Evolutionary conservation across 2,797 vertebrate species (phyloP), one percentile per base, ranked within the genome.

Genomic region (Eidolon dupreanum): DNA sequence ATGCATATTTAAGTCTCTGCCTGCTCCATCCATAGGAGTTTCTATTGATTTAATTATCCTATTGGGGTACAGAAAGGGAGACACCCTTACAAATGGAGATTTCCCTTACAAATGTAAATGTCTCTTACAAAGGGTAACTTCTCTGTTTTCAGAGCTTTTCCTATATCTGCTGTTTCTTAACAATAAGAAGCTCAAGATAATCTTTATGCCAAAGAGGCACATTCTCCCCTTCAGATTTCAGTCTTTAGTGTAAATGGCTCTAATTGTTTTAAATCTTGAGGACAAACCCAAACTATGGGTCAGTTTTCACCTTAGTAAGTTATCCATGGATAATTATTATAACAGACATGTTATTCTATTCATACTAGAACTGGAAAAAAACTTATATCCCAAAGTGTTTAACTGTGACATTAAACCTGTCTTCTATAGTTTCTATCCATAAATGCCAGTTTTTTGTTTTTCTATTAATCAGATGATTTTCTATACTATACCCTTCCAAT

Each of bases 391-490:
- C 41, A 71, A 86, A 92, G 33, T 84, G 26, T 38, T 53, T 75
- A 87, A 88, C 16, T 70, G 15, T 92, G 33, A 59, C 13, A 92
- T 89, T 51, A 78, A 31, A 83, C 31, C 53, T 33, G 12, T 68
- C 19, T 92, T 86, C 65, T 36, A 65, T 8, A 59, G 85, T 87
- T 26, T 92, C 41, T 83, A 46, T 55, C 33, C 31, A 53, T 75
- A 81, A 87, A 75, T 75, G 38, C 20, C 5, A 88, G 43, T 51
- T 74, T 86, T 68, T 33, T 73, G 9, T 71, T 46, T 75, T n/a
- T 75, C 46, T 79, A 3, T 81, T 94, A 94, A 84, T 77, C 89
- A 57, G n/a, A 63, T 57, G 33, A 5, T 79, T 88, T 93, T 84
- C 33, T 73, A 90, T 83, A 68, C 13, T 22, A 61, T 22, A 61